Base-by-base conservation (phyloP, 64 coral and sea anemone genomes). In the Montipora efflorescens region DNA sequence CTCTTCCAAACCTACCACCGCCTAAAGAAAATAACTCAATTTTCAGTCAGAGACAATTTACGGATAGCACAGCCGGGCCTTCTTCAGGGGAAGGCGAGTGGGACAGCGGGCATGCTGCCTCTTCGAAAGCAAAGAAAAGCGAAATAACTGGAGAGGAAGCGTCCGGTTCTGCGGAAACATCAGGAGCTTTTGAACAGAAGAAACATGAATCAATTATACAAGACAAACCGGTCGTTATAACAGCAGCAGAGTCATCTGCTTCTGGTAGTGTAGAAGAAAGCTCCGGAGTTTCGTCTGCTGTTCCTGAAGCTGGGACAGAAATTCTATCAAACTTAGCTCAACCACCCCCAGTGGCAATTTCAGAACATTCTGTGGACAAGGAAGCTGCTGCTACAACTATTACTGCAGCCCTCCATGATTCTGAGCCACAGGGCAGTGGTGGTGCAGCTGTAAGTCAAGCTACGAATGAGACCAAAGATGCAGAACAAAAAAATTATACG, bases 31-130 rank as follows among this genome's bases (percentile, higher is more conserved):
- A 79, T 79, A 78, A 72, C 28, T 86, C 90, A 21, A 95, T 75
- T 84, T 86, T 86, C 16, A 86, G 82, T 20, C 82, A 86, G 16
- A 70, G 46, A 72, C 46, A 67, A 47, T 86, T 86, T 71, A 19
- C 82, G 12, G 83, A 92, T n/a, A 81, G 71, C 48, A 67, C 67
- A 78, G 83, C 74, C 43, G 48, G 73, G 11, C 84, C 94, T 52
- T 75, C 82, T 9, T 95, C 94, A 10, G 94, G 89, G 7, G 94
- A 95, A 19, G 94, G 94, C 2, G 94, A 95, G 23, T 90, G 75
- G 59, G 93, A 95, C 67, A 95, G 93, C 59, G 93, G 93, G 25
- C 83, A 89, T 69, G 93, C 87, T 12, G 89, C 88, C 3, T 79
- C 88, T 23, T 47, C 66, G 4, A 84, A 88, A 55, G 64, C 90